A percentile compares a stretch with the other conserved stretches of the same genome.
phyloP scores from a whole-genome alignment of 2,888 invertebrate genomes.

The Ellobium chinense region DNA sequence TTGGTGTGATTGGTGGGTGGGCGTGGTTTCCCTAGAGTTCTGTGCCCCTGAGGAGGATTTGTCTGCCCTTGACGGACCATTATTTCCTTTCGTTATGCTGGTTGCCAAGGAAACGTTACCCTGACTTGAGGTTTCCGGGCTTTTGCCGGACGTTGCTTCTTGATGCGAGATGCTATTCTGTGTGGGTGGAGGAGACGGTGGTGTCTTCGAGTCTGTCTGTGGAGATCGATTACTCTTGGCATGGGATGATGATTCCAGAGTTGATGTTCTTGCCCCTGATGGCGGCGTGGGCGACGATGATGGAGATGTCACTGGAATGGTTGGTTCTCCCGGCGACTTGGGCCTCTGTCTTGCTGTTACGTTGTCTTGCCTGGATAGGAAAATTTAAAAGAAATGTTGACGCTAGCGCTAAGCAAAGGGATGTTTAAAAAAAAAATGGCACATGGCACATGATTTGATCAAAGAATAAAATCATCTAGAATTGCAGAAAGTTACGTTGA shows the following conservation, averaged over 20 bases:
- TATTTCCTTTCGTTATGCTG: background rate
- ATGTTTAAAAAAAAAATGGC: constrained; percentile 1
- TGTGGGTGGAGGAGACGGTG: background rate
- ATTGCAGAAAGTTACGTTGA: background rate
- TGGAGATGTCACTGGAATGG: background rate
- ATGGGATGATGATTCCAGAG: background rate
- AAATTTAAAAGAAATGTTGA: background rate
- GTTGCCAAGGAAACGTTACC: too few species aligned
- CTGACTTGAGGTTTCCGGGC: too few species aligned
- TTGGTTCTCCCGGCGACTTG: background rate
- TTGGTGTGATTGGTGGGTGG: background rate
- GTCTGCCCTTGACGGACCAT: background rate
- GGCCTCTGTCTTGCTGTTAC: background rate
- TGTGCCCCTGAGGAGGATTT: background rate
- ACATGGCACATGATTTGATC: background rate
- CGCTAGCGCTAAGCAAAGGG: background rate
- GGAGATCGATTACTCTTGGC: background rate
- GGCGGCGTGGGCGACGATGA: background rate
- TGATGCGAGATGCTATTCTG: background rate
- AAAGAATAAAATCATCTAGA: background rate
- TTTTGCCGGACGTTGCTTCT: too few species aligned
- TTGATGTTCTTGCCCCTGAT: background rate
- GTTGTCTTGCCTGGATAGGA: constrained; percentile 2
- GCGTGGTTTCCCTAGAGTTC: background rate
- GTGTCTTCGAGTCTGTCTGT: background rate